Percentiles rank a stretch among this genome's conserved stretches.
Evolutionary conservation across 2,797 vertebrate species (phyloP).

Genomic region (Myoxocephalus aenaeus): DNA sequence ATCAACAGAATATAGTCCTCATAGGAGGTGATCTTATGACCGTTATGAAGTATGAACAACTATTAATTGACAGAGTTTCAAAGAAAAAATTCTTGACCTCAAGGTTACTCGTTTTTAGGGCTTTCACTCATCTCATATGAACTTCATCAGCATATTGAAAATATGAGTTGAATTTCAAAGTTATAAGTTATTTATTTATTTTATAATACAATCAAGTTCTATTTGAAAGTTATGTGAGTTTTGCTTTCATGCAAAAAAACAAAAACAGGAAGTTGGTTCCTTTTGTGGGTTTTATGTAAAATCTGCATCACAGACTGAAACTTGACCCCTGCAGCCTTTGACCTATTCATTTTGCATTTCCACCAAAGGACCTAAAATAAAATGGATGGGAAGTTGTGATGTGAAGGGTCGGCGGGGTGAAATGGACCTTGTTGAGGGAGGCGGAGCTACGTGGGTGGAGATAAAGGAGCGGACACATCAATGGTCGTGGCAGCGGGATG

Average conservation of each 20-base stretch:
- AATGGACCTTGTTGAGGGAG: slow-evolving; percentile 14
- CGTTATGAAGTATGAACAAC: not conserved
- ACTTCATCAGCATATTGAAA: not conserved
- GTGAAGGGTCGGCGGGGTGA: slow-evolving; percentile 10
- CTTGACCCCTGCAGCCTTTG: not conserved
- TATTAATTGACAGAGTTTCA: not conserved
- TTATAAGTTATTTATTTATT: not conserved
- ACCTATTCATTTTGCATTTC: not conserved
- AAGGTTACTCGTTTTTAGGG: not conserved
- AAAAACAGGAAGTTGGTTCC: not conserved
- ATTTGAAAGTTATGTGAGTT: not conserved
- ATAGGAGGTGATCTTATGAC: not conserved
- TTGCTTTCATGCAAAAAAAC: not conserved
- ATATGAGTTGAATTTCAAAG: not conserved
- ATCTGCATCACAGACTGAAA: not conserved
- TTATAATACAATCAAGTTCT: not conserved
- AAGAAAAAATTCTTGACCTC: not conserved
- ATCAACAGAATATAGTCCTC: not conserved
- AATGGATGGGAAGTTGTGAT: not conserved
- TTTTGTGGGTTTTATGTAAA: no score
- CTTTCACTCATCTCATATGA: not conserved
- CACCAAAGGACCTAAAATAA: not conserved
- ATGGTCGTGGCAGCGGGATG: slow-evolving; percentile 50
- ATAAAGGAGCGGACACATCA: slow-evolving; percentile 54
- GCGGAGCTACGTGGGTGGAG: slow-evolving; percentile 35